Evolutionary conservation across 1,140 invertebrate genomes (phyloP), one percentile per base, ranked within the genome.

Genomic region (Diabrotica virgifera): DNA sequence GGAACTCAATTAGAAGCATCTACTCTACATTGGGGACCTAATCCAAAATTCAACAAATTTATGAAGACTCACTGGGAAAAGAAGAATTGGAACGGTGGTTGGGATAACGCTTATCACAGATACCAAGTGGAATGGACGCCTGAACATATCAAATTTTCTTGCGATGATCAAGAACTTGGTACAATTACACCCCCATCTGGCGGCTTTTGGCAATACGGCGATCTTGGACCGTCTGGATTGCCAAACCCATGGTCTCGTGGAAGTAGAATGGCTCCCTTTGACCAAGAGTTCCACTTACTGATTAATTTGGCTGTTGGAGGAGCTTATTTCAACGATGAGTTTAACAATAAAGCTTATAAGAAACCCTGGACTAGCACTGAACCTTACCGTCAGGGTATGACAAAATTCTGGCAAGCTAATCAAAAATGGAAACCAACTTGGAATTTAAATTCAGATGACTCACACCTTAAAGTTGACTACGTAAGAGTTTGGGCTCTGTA

Each of bases 11-110:
- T 82, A 65, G 78, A 84, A 0, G 82, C 80, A 0, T 82, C 82
- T 4, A 88, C 87, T 0, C 76, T 89, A 9, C 87, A 89, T 73
- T 89, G 81, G 68, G 87, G 87, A 11, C 86, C 86, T 3, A 81
- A 82, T 64, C 82, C 78, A 50, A 80, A 70, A 12, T 71, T 80
- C n/a, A 86, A 88, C 71, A 79, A 75, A 7, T 87, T 82, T 77
- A 74, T 79, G 5, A 74, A 74, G 36, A 81, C 85, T 5, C 80
- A 84, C 62, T 83, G 77, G 76, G 59, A 79, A 58, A 78, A 76
- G 68, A 80, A 79, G 78, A 64, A 79, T 79, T 64, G 67, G 59
- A 11, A 65, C 73, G 61, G 84, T 59, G 84, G 83, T 0, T 85
- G 78, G 60, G 71, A 83, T 67, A 75, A 59, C 12, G 67, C 67